Evolutionary conservation across 2,888 invertebrate species (phyloP).

Genomic region (Cacoxenus indagator): DNA sequence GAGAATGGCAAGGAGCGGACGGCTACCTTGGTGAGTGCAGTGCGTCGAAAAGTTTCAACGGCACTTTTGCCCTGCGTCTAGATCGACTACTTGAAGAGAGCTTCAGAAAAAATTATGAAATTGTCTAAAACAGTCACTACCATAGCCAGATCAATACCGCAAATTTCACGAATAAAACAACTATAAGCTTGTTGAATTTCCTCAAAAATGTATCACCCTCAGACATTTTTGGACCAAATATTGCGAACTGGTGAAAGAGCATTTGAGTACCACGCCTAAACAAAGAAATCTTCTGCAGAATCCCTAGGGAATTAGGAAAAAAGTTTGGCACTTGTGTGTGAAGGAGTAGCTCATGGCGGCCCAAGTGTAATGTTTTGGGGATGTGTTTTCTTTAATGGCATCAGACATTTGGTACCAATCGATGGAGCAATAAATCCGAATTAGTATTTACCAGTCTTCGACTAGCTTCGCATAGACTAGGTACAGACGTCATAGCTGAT

Average conservation of each 20-base stretch:
- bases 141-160: not conserved
- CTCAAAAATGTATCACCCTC: not conserved
- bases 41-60: too few relatives aligned
- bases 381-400: not conserved
- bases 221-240: not conserved
- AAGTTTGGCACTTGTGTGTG: not conserved
- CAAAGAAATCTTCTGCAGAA: not conserved
- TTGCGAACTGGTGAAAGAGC: not conserved
- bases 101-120: too few relatives aligned
- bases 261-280: not conserved
- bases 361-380: constrained; percentile 5
- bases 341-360: not conserved
- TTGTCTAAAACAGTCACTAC: too few relatives aligned
- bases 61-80: too few relatives aligned
- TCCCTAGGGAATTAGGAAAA: not conserved
- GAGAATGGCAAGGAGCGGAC: too few relatives aligned
- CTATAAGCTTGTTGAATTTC: too few relatives aligned
- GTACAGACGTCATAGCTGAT: too few relatives aligned
- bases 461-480: too few relatives aligned
- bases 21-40: too few relatives aligned
- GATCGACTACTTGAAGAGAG: too few relatives aligned
- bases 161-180: not conserved
- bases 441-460: not conserved
- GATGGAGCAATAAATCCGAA: not conserved
- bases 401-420: not conserved